A percentile compares a stretch with the other conserved stretches of the same genome.
Evolutionary conservation across 2,797 vertebrate species (phyloP).

Genomic region (Alcedo atthis): DNA sequence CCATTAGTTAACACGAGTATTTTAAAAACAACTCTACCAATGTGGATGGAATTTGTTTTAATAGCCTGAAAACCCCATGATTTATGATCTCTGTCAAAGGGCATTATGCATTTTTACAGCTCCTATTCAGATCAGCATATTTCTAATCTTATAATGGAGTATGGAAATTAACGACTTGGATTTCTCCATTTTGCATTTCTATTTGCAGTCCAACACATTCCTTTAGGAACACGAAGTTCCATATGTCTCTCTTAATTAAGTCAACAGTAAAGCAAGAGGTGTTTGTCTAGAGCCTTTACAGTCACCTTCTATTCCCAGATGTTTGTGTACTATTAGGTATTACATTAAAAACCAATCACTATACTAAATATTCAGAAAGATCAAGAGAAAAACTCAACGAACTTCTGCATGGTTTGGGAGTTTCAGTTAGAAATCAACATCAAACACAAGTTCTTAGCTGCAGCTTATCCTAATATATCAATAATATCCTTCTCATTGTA

Average conservation of each 20-base stretch:
- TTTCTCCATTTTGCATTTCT: conserved; percentile 30
- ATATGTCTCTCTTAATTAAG: neutral
- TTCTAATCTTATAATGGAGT: conserved; percentile 41
- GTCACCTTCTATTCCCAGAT: no score
- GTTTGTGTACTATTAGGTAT: no score
- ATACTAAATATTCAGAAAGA: no score
- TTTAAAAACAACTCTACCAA: conserved; percentile 30
- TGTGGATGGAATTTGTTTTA: conserved; percentile 49
- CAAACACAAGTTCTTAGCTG: no score
- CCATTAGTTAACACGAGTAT: neutral
- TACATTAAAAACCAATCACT: no score
- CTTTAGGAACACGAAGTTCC: conserved; percentile 27
- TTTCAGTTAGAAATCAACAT: no score
- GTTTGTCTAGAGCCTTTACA: no score
- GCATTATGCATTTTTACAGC: conserved; percentile 42
- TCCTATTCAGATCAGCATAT: conserved; percentile 32
- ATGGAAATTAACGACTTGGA: conserved; percentile 41
- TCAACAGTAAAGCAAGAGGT: neutral
- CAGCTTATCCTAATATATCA: no score
- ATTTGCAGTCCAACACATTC: conserved; percentile 11
- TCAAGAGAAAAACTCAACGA: no score
- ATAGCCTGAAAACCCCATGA: conserved; percentile 40
- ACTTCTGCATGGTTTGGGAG: no score
- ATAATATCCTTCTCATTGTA: no score
- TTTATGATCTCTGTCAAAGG: conserved; percentile 51